Percentiles rank a stretch among this genome's conserved stretches.
phyloP scores from a whole-genome alignment of 2,797 vertebrate species.

The Danio aesculapii region DNA sequence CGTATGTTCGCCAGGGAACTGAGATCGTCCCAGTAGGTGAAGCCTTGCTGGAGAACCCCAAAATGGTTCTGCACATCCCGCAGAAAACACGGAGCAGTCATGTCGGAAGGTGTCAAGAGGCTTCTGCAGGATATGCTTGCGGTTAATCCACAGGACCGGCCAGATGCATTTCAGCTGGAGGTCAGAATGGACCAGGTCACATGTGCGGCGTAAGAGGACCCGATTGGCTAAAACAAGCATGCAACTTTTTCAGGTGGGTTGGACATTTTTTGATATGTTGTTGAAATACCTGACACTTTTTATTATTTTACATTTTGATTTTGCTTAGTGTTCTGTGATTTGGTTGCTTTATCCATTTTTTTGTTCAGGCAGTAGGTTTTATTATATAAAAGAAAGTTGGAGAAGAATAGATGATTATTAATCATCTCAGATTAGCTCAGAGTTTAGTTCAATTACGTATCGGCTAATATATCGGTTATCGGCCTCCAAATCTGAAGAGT shows the following conservation, averaged over 20 bases:
- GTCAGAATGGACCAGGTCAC: slow-evolving; percentile 91
- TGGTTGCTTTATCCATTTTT: no score
- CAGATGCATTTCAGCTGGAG: slow-evolving; percentile 92
- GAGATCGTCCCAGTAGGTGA: slow-evolving; percentile 96
- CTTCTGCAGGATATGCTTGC: slow-evolving; percentile 96
- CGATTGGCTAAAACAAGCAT: not conserved
- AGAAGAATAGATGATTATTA: no score
- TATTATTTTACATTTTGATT: no score
- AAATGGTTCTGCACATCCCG: slow-evolving; percentile 96
- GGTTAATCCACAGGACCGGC: slow-evolving; percentile 94
- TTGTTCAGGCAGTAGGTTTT: no score
- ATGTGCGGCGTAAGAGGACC: slow-evolving; percentile 84
- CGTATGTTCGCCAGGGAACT: slow-evolving; percentile 89
- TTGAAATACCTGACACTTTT: no score
- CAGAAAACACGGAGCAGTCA: slow-evolving; percentile 90
- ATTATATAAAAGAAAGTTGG: no score
- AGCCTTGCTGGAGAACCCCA: slow-evolving; percentile 96
- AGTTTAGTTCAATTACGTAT: no score
- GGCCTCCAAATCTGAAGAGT: no score
- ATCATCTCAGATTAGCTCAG: no score
- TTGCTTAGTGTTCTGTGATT: no score
- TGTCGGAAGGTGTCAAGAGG: slow-evolving; percentile 91
- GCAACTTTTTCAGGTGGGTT: slow-evolving; percentile 46
- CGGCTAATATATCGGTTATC: no score
- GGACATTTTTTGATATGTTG: not conserved